phyloP scores from a whole-genome alignment of 2,888 invertebrate genomes.

The Mimas tiliae region DNA sequence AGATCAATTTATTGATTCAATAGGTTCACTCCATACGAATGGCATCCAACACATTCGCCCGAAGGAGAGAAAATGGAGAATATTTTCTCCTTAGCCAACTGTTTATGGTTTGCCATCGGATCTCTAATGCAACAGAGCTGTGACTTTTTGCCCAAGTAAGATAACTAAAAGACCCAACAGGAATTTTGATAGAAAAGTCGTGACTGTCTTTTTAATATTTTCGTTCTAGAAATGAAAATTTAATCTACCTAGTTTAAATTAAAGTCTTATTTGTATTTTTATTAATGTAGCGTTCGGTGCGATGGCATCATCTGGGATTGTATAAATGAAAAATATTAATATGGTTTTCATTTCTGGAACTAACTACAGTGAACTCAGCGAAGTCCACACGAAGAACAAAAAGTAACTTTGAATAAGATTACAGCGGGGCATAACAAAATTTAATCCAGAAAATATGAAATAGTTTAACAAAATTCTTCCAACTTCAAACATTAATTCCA shows the following conservation, averaged over 20 bases:
- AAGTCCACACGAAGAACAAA: constrained; percentile 55
- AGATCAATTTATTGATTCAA: constrained; percentile 52
- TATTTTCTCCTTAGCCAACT: constrained; percentile 96
- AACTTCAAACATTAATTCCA: background rate
- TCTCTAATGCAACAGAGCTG: constrained; percentile 98
- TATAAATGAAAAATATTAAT: constrained; percentile 27
- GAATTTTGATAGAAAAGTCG: constrained; percentile 12
- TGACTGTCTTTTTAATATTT: constrained; percentile 35
- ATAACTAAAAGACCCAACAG: constrained; percentile 38
- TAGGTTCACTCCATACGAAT: constrained; percentile 98
- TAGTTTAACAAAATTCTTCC: background rate
- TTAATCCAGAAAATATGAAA: constrained; percentile 5
- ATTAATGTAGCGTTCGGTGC: constrained; percentile 6
- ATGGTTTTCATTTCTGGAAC: constrained; percentile 49
- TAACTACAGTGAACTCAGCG: constrained; percentile 78
- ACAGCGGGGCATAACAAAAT: constrained; percentile 7
- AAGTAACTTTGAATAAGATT: background rate
- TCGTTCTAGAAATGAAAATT: constrained; percentile 45
- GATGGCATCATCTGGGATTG: background rate
- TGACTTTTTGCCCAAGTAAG: constrained; percentile 97
- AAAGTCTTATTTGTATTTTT: background rate
- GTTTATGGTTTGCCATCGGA: constrained; percentile 98
- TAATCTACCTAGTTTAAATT: background rate
- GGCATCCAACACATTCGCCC: constrained; percentile 95
- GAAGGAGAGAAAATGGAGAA: constrained; percentile 95